Percentiles rank a stretch among this genome's conserved stretches.
Conservation (phyloP, 2,113 vertebrate genomes). For the Macheiramphus alcinus region DNA sequence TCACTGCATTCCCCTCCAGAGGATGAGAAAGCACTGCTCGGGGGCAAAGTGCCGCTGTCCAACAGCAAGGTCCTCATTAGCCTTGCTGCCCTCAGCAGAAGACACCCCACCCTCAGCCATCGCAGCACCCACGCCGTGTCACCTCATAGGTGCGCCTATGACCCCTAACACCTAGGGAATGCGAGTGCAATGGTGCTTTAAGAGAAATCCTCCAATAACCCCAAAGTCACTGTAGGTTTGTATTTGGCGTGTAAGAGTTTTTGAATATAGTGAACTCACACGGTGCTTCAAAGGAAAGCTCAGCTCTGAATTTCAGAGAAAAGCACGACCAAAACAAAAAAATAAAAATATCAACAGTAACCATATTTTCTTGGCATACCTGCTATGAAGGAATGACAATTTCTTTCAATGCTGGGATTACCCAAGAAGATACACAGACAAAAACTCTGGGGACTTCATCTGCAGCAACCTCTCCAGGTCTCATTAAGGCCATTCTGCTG, state of each 20-base stretch:
- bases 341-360: neutral
- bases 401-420: neutral
- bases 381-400: neutral
- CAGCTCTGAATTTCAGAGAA: neutral
- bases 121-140: neutral
- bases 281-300: neutral
- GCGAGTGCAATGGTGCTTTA: rapidly evolving
- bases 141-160: rapidly evolving
- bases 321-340: neutral
- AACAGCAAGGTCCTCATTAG: neutral
- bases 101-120: neutral
- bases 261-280: neutral
- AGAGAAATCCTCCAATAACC: neutral
- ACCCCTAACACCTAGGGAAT: neutral
- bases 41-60: neutral
- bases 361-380: neutral
- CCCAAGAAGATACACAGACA: neutral
- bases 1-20: neutral
- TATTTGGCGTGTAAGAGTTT: neutral
- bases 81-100: neutral
- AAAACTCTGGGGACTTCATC: neutral
- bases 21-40: neutral
- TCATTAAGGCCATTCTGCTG: neutral
- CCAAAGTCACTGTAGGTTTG: neutral
- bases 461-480: neutral